Evolutionary conservation across 2,113 vertebrate genomes (phyloP).

Genomic region (Illadopsis cleaveri): DNA sequence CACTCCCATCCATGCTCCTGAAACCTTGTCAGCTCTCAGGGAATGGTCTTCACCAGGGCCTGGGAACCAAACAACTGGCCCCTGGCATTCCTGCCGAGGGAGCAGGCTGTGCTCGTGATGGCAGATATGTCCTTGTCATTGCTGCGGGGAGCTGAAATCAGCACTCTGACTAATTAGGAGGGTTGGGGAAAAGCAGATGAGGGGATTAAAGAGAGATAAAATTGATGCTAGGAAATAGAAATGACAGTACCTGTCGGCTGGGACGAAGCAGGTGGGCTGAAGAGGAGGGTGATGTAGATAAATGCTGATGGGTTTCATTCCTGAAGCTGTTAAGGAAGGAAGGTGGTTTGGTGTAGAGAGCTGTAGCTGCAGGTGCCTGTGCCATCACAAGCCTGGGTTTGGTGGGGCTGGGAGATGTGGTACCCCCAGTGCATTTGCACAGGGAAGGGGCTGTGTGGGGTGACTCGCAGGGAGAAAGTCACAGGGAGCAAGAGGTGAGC

Average conservation of each 20-base stretch:
- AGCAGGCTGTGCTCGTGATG: neutral
- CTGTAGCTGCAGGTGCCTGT: neutral
- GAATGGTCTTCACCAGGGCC: neutral
- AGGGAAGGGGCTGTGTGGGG: neutral
- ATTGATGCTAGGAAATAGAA: neutral
- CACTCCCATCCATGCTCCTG: neutral
- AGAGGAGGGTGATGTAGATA: neutral
- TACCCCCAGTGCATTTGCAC: neutral
- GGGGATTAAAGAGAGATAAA: neutral
- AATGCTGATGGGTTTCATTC: neutral
- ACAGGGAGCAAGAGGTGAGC: neutral
- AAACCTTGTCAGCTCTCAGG: neutral
- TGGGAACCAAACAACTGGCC: neutral
- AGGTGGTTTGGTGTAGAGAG: neutral
- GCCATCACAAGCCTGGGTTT: neutral
- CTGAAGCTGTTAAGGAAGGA: neutral
- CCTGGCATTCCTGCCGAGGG: neutral
- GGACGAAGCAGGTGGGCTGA: neutral
- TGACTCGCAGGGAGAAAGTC: neutral
- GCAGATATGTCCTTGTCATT: neutral
- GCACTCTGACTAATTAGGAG: slow-evolving; percentile 19
- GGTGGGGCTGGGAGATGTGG: neutral
- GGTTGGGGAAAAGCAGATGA: neutral
- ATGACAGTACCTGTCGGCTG: neutral
- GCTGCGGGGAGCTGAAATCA: neutral